Evolutionary conservation across 2,888 invertebrate genomes (phyloP).

Genomic region (Diloba caeruleocephala): DNA sequence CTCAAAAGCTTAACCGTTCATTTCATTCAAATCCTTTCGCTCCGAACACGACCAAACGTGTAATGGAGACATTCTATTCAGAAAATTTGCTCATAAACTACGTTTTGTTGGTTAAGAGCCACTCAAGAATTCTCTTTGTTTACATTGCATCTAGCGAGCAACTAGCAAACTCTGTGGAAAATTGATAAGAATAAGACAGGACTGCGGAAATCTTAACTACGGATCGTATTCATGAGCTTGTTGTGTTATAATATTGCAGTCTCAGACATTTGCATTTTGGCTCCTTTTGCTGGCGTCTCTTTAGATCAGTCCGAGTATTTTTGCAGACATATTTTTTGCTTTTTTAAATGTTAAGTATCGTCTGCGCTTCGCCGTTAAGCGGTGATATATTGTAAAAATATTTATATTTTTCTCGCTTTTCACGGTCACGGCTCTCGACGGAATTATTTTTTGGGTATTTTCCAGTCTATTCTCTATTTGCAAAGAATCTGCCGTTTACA

Average conservation of each 20-base stretch:
- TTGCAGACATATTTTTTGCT: conserved; percentile 55
- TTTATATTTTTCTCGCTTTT: conserved; percentile 17
- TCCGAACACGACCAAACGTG: conserved; percentile 30
- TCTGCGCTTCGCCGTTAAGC: conserved; percentile 43
- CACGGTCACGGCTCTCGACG: conserved; percentile 26
- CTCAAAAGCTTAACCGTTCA: conserved; percentile 46
- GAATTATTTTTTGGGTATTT: conserved; percentile 12
- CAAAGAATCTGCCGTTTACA: neutral
- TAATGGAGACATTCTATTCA: conserved; percentile 54
- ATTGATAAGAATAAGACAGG: conserved; percentile 57
- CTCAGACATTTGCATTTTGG: conserved; percentile 80
- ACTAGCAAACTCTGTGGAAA: conserved; percentile 46
- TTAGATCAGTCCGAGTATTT: conserved; percentile 59
- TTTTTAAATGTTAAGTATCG: conserved; percentile 50
- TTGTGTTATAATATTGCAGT: conserved; percentile 62
- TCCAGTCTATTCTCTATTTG: conserved; percentile 2
- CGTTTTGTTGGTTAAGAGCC: conserved; percentile 51
- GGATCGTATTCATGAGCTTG: conserved; percentile 64
- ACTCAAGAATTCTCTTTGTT: conserved; percentile 51
- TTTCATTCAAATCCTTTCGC: conserved; percentile 53
- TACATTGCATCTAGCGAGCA: conserved; percentile 28
- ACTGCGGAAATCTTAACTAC: conserved; percentile 57
- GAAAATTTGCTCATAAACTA: conserved; percentile 61
- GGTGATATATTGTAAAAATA: conserved; percentile 43
- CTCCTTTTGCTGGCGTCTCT: conserved; percentile 68